Percentiles rank a stretch among this genome's conserved stretches.
These are phyloP conservation scores for Geodia barretti DNA, from an alignment of 37 sponge, comb jelly and placozoan species.

Conservation along the genomic window DNA sequence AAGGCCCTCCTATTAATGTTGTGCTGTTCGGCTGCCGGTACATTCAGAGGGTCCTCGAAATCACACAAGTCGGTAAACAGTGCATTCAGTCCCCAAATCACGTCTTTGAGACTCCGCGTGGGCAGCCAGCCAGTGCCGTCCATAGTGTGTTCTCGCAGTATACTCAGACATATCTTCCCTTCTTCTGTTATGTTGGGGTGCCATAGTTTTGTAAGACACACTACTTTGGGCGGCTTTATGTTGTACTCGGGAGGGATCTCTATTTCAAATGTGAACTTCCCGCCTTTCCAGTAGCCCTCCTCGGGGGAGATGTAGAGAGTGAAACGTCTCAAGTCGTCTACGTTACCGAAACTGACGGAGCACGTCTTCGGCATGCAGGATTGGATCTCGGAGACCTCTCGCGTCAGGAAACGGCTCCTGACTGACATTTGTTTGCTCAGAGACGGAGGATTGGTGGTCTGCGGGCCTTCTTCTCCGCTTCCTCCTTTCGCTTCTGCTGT, in stretches of 20 bases:
- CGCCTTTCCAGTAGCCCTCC: constrained; percentile 85
- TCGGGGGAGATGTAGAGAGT: constrained; percentile 57
- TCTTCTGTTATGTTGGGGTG: constrained; percentile 88
- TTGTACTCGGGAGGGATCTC: constrained; percentile 75
- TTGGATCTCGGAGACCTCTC: constrained; percentile 63
- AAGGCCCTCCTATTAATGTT: constrained; percentile 28
- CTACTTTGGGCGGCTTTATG: constrained; percentile 59
- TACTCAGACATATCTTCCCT: constrained; percentile 81
- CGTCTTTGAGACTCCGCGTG: constrained; percentile 78
- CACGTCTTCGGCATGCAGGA: constrained; percentile 53
- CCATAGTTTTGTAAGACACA: constrained; percentile 77
- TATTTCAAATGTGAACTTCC: constrained; percentile 67
- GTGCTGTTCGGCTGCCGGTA: constrained; percentile 72
- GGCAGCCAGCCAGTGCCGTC: constrained; percentile 85
- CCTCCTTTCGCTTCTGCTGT: constrained; percentile 78
- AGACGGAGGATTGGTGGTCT: constrained; percentile 20
- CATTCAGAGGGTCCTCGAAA: constrained; percentile 85
- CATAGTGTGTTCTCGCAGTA: constrained; percentile 71
- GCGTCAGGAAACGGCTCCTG: constrained; percentile 67
- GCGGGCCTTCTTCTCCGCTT: constrained; percentile 23
- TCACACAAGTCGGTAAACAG: constrained; percentile 77
- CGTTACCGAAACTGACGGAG: constrained; percentile 55
- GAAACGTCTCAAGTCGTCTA: constrained; percentile 71
- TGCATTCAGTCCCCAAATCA: constrained; percentile 76
- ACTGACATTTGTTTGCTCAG: constrained; percentile 68